These are phyloP conservation scores for Hirtodrosophila confusa DNA, from an alignment of 2,888 invertebrate species.

Conservation along the genomic window DNA sequence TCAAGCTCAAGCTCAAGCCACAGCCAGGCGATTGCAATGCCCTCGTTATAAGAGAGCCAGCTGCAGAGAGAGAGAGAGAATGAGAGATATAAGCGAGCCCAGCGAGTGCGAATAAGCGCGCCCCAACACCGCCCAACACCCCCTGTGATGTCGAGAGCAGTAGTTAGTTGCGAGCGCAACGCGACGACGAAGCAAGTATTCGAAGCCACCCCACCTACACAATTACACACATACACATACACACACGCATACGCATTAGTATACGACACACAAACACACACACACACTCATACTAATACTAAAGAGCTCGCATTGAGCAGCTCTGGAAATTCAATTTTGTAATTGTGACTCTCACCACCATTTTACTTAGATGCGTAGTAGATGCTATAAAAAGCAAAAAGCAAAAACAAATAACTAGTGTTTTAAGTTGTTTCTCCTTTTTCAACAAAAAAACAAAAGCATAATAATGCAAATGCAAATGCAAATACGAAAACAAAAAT, in stretches of 20 bases:
- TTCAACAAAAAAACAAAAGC: constrained; percentile 62
- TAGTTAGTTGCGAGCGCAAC: constrained; percentile 72
- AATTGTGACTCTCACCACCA: constrained; percentile 80
- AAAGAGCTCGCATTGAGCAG: constrained; percentile 32
- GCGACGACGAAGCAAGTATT: constrained; percentile 79
- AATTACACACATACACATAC: constrained; percentile 48
- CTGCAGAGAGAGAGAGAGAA: constrained; percentile 36
- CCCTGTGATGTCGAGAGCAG: constrained; percentile 76
- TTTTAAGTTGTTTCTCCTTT: constrained; percentile 77
- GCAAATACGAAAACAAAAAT: constrained; percentile 42
- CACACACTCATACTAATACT: constrained; percentile 65
- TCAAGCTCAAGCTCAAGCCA: constrained; percentile 55
- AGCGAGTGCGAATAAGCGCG: constrained; percentile 53
- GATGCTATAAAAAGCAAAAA: constrained; percentile 56
- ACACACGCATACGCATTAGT: constrained; percentile 38
- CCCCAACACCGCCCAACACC: constrained; percentile 68
- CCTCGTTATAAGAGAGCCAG: constrained; percentile 55
- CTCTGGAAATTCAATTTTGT: constrained; percentile 57
- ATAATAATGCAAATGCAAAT: too few relatives aligned
- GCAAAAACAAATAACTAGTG: constrained; percentile 64
- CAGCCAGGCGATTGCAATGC: constrained; percentile 73
- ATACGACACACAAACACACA: constrained; percentile 45
- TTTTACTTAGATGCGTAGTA: constrained; percentile 80
- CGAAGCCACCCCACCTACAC: constrained; percentile 81
- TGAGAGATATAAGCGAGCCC: constrained; percentile 48